These are phyloP conservation scores for Gallinago paraguaiae DNA, from an alignment of 2,113 vertebrate genomes.

Conservation along the genomic window DNA sequence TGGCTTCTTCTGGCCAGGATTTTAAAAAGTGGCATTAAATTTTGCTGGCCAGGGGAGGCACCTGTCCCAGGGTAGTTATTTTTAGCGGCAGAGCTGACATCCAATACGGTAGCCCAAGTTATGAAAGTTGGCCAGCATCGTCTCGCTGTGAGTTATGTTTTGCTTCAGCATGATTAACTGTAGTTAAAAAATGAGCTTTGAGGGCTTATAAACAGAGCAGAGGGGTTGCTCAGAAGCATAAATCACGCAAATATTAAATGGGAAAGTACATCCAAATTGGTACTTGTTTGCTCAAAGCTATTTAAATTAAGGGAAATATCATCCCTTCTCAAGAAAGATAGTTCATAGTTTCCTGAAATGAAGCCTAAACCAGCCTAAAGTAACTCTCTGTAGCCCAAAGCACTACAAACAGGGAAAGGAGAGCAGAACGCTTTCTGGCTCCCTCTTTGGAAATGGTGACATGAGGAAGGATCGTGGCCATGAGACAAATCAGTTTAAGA, in stretches of 20 bases:
- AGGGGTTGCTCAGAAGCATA: conserved; percentile 44
- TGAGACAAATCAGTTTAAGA: neutral
- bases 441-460: neutral
- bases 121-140: conserved; percentile 18
- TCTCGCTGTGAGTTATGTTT: conserved; percentile 7
- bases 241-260: conserved; percentile 57
- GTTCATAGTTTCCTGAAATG: neutral
- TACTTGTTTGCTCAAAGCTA: conserved; percentile 60
- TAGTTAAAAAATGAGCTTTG: conserved; percentile 60
- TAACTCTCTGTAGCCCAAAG: neutral
- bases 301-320: conserved; percentile 37
- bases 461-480: fast-evolving
- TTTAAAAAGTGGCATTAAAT: conserved; percentile 8
- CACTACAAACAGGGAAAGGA: neutral
- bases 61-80: conserved; percentile 38
- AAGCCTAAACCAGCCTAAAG: neutral
- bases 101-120: conserved; percentile 13
- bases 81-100: conserved; percentile 29
- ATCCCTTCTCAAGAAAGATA: conserved; percentile 12
- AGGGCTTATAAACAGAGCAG: conserved; percentile 47
- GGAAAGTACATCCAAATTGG: conserved; percentile 40
- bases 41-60: conserved; percentile 37
- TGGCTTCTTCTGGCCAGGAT: neutral
- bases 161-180: conserved; percentile 57
- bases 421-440: neutral